Conservation (phyloP, 92 coral and sea anemone genomes). For the Epizoanthus ramosus region DNA sequence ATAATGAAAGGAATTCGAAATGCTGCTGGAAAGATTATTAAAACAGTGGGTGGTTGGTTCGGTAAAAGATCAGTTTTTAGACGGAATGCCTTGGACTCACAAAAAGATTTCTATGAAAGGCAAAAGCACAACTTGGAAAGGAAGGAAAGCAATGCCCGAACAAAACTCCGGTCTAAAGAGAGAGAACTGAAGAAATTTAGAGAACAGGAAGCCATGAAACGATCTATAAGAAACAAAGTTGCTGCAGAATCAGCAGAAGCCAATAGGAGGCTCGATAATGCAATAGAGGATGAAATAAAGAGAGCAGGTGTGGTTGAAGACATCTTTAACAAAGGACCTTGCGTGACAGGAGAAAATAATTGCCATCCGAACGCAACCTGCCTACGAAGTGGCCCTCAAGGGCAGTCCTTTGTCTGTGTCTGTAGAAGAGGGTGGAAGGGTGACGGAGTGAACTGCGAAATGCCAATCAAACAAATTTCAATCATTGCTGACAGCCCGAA, state of each 20-base stretch:
- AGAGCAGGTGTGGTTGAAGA: constrained; percentile 42
- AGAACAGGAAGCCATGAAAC: constrained; percentile 43
- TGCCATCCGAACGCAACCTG: constrained; percentile 75
- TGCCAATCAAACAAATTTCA: constrained; percentile 56
- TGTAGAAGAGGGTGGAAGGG: constrained; percentile 71
- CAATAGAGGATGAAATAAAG: constrained; percentile 43
- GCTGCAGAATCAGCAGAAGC: constrained; percentile 22
- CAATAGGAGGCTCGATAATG: constrained; percentile 30
- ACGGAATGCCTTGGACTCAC: constrained; percentile 33
- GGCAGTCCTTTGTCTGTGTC: constrained; percentile 56
- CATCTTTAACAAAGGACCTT: constrained; percentile 55
- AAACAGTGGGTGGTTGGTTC: constrained; percentile 40
- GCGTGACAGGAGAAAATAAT: constrained; percentile 61
- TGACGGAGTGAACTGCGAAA: constrained; percentile 52
- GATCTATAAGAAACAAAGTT: constrained; percentile 9
- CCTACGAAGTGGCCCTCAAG: constrained; percentile 54
- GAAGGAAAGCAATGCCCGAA: constrained; percentile 42
- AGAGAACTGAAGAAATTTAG: constrained; percentile 37
- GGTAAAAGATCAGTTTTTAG: constrained; percentile 63
- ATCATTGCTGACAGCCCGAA: constrained; percentile 62
- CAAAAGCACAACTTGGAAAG: constrained; percentile 21
- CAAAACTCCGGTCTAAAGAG: constrained; percentile 47
- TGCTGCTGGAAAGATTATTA: constrained; percentile 50
- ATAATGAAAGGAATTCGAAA: constrained; percentile 59
- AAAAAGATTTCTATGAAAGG: constrained; percentile 25